Base-by-base conservation (phyloP, 2,888 invertebrate species). In the Agrotis puta region DNA sequence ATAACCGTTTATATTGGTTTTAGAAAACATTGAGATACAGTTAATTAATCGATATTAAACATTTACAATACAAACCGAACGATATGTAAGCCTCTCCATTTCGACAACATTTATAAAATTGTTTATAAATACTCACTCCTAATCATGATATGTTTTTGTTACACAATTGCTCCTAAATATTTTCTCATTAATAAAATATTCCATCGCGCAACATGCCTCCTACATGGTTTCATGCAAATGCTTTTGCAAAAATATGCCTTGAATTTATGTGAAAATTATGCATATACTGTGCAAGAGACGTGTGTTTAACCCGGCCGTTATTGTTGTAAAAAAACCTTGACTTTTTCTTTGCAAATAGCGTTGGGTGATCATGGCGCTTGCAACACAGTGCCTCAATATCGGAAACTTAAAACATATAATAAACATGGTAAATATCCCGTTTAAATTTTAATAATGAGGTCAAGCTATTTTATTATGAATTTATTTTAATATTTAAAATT, bases 61-160 rank as follows among this genome's bases (percentile, higher is more conserved):
- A 74, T 83, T 80, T 65, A 82, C 16, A 59, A 57, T 69, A 77
- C 57, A 63, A 82, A 77, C 79, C 57, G 51, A 81, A 82, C 79
- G 72, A 75, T 57, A 72, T 75, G 70, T 71, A 61, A 70, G 59
- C 71, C 53, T 75, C 65, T 63, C 69, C 70, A 69, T 64, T 65
- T 77, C 74, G 83, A 94, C 92, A 92, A 93, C 92, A 92, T 87
- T 92, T 92, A 93, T 92, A 93, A 92, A 79, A 92, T 86, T 83
- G 85, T 87, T 89, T 89, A 91, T 82, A 91, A 90, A 90, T 89
- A 92, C 88, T 94, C 94, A 95, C 94, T 92, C 90, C 90, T 92
- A 90, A 87, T 88, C 87, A 92, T 95, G 95, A 95, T 95, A 95
- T 95, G 95, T 95, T 93, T 93, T 90, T 89, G 94, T 95, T 94